These are phyloP conservation scores for Steinernema khuongi DNA, from an alignment of 1,140 invertebrate species.

Conservation along the genomic window DNA sequence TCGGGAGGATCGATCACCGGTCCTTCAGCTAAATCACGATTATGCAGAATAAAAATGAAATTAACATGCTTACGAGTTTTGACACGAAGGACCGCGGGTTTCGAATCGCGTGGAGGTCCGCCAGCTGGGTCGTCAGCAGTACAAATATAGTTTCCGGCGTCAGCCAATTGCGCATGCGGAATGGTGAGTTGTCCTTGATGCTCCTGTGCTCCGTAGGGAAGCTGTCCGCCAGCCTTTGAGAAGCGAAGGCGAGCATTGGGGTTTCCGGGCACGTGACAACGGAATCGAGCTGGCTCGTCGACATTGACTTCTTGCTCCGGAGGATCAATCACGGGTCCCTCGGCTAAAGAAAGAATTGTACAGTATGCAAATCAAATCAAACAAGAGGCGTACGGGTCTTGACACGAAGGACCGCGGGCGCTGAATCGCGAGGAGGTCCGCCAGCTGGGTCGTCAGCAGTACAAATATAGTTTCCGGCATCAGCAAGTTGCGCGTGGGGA, in stretches of 20 bases:
- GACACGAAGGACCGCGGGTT: not conserved
- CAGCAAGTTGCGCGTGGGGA: conserved; percentile 44
- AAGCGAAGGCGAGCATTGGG: conserved; percentile 31
- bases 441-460: conserved; percentile 40
- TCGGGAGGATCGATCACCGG: conserved; percentile 52
- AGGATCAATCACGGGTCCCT: conserved; percentile 47
- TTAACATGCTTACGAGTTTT: not conserved
- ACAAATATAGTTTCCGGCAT: conserved; percentile 56
- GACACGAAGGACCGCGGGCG: not conserved
- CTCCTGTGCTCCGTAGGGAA: conserved; percentile 48
- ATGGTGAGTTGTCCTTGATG: conserved; percentile 54
- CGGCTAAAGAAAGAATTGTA: too few relatives aligned
- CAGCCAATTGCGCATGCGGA: conserved; percentile 44
- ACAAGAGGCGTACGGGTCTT: not conserved
- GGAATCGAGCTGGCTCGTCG: conserved; percentile 43
- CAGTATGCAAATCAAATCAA: too few relatives aligned
- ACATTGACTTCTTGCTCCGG: conserved; percentile 40
- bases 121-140: conserved; percentile 40
- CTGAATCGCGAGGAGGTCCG: not conserved
- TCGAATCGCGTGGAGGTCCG: conserved; percentile 2
- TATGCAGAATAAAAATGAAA: too few relatives aligned
- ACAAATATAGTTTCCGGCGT: conserved; percentile 56
- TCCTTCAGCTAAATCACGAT: not conserved
- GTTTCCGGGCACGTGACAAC: conserved; percentile 55
- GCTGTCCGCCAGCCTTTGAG: not conserved